These are phyloP conservation scores for Ondatra zibethicus DNA, from an alignment of 2,113 vertebrate species.

Conservation along the genomic window DNA sequence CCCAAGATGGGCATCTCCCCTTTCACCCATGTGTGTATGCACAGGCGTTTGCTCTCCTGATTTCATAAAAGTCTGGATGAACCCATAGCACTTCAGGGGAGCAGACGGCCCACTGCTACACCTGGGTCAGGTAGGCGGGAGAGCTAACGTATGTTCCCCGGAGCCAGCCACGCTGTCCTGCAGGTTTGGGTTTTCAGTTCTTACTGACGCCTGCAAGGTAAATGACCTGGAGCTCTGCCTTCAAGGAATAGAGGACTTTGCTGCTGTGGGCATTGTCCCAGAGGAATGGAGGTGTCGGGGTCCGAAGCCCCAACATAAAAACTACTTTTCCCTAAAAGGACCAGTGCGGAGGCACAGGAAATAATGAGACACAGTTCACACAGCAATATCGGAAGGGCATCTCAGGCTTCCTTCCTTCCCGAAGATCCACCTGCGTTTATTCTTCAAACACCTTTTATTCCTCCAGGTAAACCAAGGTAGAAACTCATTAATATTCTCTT, in stretches of 20 bases:
- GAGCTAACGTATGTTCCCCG: background rate
- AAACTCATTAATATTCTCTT: too few species aligned
- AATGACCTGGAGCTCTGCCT: background rate
- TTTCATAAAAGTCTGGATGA: background rate
- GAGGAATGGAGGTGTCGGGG: background rate
- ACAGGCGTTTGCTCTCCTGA: background rate
- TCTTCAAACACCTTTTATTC: too few species aligned
- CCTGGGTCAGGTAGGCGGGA: background rate
- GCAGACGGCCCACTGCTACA: background rate
- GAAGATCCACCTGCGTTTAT: too few species aligned
- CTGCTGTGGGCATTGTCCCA: background rate
- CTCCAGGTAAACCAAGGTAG: too few species aligned
- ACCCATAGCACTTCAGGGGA: background rate
- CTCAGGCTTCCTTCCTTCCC: too few species aligned
- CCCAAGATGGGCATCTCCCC: background rate
- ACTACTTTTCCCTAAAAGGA: too few species aligned
- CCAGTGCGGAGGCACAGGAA: too few species aligned
- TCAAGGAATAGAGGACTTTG: background rate
- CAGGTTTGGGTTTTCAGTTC: background rate
- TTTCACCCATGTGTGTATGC: background rate
- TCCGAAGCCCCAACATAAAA: too few species aligned
- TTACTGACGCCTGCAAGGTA: background rate
- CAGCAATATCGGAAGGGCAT: too few species aligned
- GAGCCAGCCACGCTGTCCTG: background rate
- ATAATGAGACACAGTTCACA: too few species aligned